A percentile compares a stretch with the other conserved stretches of the same genome.
phyloP scores from a whole-genome alignment of 2,888 invertebrate genomes.

The Scaeva pyrastri region DNA sequence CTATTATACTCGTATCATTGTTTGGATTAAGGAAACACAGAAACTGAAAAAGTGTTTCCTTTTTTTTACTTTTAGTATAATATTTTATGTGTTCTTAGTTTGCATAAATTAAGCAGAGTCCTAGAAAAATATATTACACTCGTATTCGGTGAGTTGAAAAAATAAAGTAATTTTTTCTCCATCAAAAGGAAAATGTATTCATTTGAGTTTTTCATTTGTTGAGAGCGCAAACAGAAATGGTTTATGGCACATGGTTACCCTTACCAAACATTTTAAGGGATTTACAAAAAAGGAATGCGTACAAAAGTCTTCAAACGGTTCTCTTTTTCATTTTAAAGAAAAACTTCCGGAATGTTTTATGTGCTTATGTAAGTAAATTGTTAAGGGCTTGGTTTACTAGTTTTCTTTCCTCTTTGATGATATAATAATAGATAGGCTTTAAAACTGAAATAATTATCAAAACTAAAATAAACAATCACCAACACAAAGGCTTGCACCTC shows the following conservation, averaged over 20 bases:
- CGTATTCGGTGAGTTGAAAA: neutral
- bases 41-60: neutral
- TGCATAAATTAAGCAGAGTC: neutral
- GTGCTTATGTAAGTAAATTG: no score
- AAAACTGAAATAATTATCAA: no score
- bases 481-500: no score
- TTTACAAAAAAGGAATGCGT: no score
- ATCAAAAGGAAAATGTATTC: neutral
- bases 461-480: no score
- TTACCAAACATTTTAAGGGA: no score
- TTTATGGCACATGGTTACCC: neutral
- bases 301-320: no score
- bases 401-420: no score
- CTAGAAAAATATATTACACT: neutral
- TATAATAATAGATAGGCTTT: no score
- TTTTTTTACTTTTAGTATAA: neutral
- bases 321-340: no score
- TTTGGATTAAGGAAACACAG: neutral
- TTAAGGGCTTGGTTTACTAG: no score
- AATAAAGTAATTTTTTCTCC: neutral
- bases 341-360: no score
- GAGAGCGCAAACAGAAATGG: constrained; percentile 7
- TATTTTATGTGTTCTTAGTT: neutral
- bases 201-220: constrained; percentile 4
- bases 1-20: neutral